A percentile compares a stretch with the other conserved stretches of the same genome.
Evolutionary conservation across 2,888 invertebrate genomes (phyloP).

Genomic region (Perizoma affinitatum): DNA sequence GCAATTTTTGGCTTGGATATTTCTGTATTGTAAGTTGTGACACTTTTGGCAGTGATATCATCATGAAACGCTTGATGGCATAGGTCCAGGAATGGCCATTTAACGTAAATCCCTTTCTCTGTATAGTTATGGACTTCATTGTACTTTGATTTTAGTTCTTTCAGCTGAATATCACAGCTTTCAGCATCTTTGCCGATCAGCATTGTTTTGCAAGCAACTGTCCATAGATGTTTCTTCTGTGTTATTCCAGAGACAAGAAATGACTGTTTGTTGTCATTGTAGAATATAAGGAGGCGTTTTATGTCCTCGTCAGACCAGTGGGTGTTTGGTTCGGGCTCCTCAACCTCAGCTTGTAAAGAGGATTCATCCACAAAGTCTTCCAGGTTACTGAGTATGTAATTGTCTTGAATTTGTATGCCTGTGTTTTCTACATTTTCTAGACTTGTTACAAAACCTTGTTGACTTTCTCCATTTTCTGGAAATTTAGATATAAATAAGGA

Average conservation of each 20-base stretch:
- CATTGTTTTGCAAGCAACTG: slow-evolving; percentile 73
- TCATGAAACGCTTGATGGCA: slow-evolving; percentile 71
- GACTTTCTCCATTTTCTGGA: slow-evolving; percentile 61
- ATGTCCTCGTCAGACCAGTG: slow-evolving; percentile 66
- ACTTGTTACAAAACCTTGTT: slow-evolving; percentile 57
- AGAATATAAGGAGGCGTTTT: slow-evolving; percentile 67
- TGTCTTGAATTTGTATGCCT: slow-evolving; percentile 48
- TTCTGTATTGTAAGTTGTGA: not conserved
- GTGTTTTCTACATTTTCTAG: slow-evolving; percentile 53
- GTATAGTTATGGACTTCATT: slow-evolving; percentile 49
- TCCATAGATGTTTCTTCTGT: slow-evolving; percentile 67
- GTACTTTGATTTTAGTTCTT: slow-evolving; percentile 59
- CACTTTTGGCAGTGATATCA: slow-evolving; percentile 37
- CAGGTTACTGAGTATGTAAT: slow-evolving; percentile 46
- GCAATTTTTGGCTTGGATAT: not conserved
- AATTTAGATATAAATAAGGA: slow-evolving; percentile 10
- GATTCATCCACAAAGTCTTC: slow-evolving; percentile 42
- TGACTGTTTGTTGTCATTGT: slow-evolving; percentile 70
- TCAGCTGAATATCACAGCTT: slow-evolving; percentile 61
- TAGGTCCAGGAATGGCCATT: slow-evolving; percentile 63
- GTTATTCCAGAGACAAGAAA: slow-evolving; percentile 57
- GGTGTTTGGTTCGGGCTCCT: slow-evolving; percentile 6
- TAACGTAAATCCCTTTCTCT: slow-evolving; percentile 49
- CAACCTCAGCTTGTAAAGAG: slow-evolving; percentile 16
- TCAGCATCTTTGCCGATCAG: slow-evolving; percentile 58